Base-by-base conservation (phyloP, 2,888 invertebrate species). In the Sphaerophoria taeniata region DNA sequence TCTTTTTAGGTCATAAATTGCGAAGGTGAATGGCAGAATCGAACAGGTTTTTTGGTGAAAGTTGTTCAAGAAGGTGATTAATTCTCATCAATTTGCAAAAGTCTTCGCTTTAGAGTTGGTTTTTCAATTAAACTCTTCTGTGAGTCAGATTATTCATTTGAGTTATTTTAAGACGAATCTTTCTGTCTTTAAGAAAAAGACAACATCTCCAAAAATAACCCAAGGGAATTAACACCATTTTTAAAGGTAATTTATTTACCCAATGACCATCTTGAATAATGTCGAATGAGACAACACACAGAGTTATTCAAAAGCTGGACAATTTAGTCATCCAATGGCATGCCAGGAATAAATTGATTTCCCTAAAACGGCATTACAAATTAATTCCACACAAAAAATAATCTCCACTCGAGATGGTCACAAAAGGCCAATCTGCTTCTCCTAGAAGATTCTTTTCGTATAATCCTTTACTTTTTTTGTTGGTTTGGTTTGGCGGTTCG, bases 341-440 rank as follows among this genome's bases (percentile, higher is more conserved):
- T 72, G 39, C 67, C 69, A 74, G 36, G 47, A 74, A 51, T 70
- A 80, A 60, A 70, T 58, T 69, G 49, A 74, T 75, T 73, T 67
- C 69, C 73, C 81, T 55, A 81, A 82, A 82, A 82, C 51, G 82
- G 82, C 51, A 11, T 24, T 72, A 69, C 77, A 73, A 76, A 76
- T 82, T 76, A 72, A 72, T 70, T 65, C 76, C 81, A 67, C 58
- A 16, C 49, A 49, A 34, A 49, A 49, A 16, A 4, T 16, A 24
- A 14, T 58, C 34, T 53, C 6, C 12, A 24, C 67, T 67, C n/a
- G 7, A 53, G 51, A 43, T 72, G 43, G 72, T 51, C 58, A 39
- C 31, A 39, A 39, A 9, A 43, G 43, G 7, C 36, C 58, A 43
- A 45, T 55, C 63, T 36, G 39, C 12, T 7, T 12, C 36, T 39